Conservation (phyloP, 2,888 invertebrate genomes). For the Abrostola triplasia region DNA sequence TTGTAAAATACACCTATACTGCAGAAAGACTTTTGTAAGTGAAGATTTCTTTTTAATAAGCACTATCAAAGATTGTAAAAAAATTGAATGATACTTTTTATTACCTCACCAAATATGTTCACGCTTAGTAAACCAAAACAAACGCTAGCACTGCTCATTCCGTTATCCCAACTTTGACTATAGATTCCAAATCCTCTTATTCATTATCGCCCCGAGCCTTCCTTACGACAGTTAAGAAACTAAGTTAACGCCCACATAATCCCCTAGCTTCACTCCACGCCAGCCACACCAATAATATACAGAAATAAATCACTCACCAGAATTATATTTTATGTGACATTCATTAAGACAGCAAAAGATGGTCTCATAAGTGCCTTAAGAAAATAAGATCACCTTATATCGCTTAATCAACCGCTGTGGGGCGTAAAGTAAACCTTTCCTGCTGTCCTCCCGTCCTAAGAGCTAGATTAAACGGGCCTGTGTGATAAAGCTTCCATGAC, state of each 20-base stretch:
- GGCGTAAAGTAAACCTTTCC: slow-evolving; percentile 74
- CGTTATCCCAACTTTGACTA: slow-evolving; percentile 45
- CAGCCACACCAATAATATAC: slow-evolving; percentile 41
- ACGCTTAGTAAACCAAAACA: slow-evolving; percentile 41
- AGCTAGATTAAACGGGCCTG: slow-evolving; percentile 85
- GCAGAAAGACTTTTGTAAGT: no score
- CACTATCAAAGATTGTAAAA: no score
- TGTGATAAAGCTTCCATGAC: slow-evolving; percentile 78
- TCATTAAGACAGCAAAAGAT: slow-evolving; percentile 67
- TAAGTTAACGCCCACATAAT: slow-evolving; percentile 38
- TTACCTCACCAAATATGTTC: slow-evolving; percentile 33
- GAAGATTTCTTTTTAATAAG: no score
- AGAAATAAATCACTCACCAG: slow-evolving; percentile 56
- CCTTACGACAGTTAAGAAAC: slow-evolving; percentile 45
- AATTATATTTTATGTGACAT: slow-evolving; percentile 66
- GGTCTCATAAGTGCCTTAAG: slow-evolving; percentile 70
- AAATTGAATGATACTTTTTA: no score
- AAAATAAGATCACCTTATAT: slow-evolving; percentile 77
- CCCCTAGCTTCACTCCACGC: slow-evolving; percentile 13
- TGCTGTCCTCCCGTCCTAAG: slow-evolving; percentile 71
- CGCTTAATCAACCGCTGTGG: slow-evolving; percentile 76
- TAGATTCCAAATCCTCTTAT: slow-evolving; percentile 54
- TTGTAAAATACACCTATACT: no score
- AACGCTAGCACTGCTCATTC: slow-evolving; percentile 29
- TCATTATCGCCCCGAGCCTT: slow-evolving; percentile 48